Conservation (phyloP, 1,140 invertebrate genomes). For the Steinernema khuongi region DNA sequence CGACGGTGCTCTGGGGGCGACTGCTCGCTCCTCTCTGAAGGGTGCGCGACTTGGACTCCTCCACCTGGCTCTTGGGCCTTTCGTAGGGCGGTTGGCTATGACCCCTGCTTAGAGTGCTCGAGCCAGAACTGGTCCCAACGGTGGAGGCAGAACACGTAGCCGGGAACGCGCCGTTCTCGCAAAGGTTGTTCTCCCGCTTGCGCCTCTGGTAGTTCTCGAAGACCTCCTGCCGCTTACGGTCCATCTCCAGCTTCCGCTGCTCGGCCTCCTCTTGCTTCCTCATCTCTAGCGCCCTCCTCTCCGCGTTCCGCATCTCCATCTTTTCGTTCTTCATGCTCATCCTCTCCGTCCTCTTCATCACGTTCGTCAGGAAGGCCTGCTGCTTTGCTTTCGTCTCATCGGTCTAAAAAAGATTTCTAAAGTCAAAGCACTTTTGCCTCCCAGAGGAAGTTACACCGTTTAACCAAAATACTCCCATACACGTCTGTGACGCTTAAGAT, state of each 20-base stretch:
- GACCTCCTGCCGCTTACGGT: slow-evolving; percentile 49
- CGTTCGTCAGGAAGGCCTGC: slow-evolving; percentile 58
- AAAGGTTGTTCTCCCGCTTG: slow-evolving; percentile 54
- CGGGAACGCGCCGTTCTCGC: slow-evolving; percentile 42
- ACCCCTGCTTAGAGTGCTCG: slow-evolving; percentile 50
- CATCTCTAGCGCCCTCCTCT: slow-evolving; percentile 77
- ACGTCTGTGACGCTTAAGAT: too few species aligned
- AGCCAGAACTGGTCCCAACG: slow-evolving; percentile 28
- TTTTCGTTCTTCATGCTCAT: slow-evolving; percentile 76
- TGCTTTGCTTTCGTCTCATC: slow-evolving; percentile 64
- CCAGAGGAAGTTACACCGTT: too few species aligned
- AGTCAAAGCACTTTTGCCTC: too few species aligned
- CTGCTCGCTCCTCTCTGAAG: neutral
- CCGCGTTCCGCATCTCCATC: slow-evolving; percentile 76
- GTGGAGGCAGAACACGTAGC: neutral
- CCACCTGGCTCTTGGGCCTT: slow-evolving; percentile 57
- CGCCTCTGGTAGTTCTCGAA: slow-evolving; percentile 58
- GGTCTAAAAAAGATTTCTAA: slow-evolving; percentile 40
- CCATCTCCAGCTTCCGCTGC: slow-evolving; percentile 70
- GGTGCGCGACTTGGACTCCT: neutral
- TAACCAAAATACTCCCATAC: too few species aligned
- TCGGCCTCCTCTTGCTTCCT: slow-evolving; percentile 87
- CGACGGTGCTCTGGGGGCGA: slow-evolving; percentile 44
- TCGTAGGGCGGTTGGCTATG: slow-evolving; percentile 54
- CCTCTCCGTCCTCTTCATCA: slow-evolving; percentile 73